A percentile compares a stretch with the other conserved stretches of the same genome.
Conservation (phyloP, 2,888 invertebrate genomes). For the Pycnomerus fuliginosus region DNA sequence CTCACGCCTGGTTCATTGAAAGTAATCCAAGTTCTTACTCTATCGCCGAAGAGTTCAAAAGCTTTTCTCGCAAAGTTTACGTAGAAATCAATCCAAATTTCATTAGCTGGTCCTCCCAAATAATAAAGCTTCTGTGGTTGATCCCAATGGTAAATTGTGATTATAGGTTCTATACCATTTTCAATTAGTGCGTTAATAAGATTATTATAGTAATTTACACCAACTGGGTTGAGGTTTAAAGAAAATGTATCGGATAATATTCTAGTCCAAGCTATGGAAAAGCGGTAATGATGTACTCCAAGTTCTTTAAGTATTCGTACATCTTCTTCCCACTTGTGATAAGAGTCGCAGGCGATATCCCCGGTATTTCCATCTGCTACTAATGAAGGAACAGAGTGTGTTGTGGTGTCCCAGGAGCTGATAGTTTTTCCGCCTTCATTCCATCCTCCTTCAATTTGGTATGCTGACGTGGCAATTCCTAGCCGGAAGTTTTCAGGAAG, state of each 20-base stretch:
- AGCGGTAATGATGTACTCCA: slow-evolving; percentile 58
- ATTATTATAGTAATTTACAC: slow-evolving; percentile 72
- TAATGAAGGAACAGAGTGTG: slow-evolving; percentile 50
- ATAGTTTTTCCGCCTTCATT: slow-evolving; percentile 45
- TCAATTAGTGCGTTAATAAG: slow-evolving; percentile 67
- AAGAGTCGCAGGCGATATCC: slow-evolving; percentile 67
- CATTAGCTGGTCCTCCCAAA: slow-evolving; percentile 62
- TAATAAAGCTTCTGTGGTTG: slow-evolving; percentile 47
- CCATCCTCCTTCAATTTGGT: slow-evolving; percentile 45
- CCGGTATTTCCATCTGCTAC: slow-evolving; percentile 60
- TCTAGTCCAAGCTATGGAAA: slow-evolving; percentile 36
- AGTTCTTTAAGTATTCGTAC: slow-evolving; percentile 58
- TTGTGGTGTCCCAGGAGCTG: slow-evolving; percentile 56
- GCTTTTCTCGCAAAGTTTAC: background rate
- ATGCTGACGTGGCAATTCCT: too few species aligned
- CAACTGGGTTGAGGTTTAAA: slow-evolving; percentile 66
- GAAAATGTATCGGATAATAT: slow-evolving; percentile 62
- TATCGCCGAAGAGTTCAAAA: background rate
- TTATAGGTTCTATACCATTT: slow-evolving; percentile 57
- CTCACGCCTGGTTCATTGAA: background rate
- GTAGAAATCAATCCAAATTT: slow-evolving; percentile 38
- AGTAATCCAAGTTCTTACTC: background rate
- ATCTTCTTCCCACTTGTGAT: slow-evolving; percentile 64
- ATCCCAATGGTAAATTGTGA: slow-evolving; percentile 46
- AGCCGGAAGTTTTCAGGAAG: too few species aligned